phyloP scores from a whole-genome alignment of 2,113 vertebrate genomes.

The Heterocephalus glaber region DNA sequence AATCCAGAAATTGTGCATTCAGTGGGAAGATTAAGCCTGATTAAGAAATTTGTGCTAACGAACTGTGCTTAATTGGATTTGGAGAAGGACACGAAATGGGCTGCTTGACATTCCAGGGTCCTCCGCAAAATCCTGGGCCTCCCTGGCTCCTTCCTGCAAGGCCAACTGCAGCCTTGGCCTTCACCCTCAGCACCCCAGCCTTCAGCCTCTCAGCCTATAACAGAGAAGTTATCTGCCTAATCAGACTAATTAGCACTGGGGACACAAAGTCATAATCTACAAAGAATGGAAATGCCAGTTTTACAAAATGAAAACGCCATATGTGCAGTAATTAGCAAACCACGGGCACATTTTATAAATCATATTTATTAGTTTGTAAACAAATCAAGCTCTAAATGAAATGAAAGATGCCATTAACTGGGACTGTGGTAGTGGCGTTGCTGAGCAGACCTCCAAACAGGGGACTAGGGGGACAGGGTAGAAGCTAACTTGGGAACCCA shows the following conservation, averaged over 20 bases:
- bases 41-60: slow-evolving; percentile 89
- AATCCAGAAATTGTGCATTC: slow-evolving; percentile 88
- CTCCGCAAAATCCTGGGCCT: slow-evolving; percentile 61
- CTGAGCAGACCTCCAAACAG: not conserved
- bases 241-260: slow-evolving; percentile 90
- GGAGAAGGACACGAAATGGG: slow-evolving; percentile 85
- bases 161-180: not conserved
- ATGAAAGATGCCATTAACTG: slow-evolving; percentile 83
- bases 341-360: slow-evolving; percentile 89
- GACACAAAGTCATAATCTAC: slow-evolving; percentile 87
- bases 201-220: slow-evolving; percentile 81
- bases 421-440: slow-evolving; percentile 26
- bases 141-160: slow-evolving; percentile 41
- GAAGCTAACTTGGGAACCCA: not conserved
- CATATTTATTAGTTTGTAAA: slow-evolving; percentile 91
- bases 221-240: slow-evolving; percentile 87
- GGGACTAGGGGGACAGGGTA: not conserved
- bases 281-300: slow-evolving; percentile 91
- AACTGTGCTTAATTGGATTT: slow-evolving; percentile 90
- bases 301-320: slow-evolving; percentile 88
- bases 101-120: slow-evolving; percentile 79
- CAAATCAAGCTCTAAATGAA: slow-evolving; percentile 89
- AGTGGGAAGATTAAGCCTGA: slow-evolving; percentile 88
- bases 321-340: slow-evolving; percentile 91
- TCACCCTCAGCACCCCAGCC: slow-evolving; percentile 64